Percentiles rank a stretch among this genome's conserved stretches.
phyloP scores from a whole-genome alignment of 2,113 vertebrate genomes.

The Python bivittatus region DNA sequence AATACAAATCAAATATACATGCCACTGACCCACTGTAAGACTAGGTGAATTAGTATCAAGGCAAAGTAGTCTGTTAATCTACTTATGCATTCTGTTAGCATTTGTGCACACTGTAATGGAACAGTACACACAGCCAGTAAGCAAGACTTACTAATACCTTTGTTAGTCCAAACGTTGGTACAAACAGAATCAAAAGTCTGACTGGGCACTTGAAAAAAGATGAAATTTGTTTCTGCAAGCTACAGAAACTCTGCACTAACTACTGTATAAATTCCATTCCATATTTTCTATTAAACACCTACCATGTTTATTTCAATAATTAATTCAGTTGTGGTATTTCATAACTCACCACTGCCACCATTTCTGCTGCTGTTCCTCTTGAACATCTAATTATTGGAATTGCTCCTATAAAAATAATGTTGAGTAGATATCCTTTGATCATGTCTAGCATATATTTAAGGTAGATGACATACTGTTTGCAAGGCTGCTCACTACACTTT shows the following conservation, averaged over 20 bases:
- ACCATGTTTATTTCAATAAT: slow-evolving; percentile 30
- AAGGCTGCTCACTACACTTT: background rate
- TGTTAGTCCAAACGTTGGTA: background rate
- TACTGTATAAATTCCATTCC: background rate
- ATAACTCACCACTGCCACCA: slow-evolving; percentile 94
- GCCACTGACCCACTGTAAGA: background rate
- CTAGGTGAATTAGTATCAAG: background rate
- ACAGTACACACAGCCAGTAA: background rate
- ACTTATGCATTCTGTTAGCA: background rate
- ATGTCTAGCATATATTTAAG: slow-evolving; percentile 20
- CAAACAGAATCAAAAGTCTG: background rate
- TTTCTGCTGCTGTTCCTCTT: slow-evolving; percentile 96
- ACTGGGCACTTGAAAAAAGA: background rate
- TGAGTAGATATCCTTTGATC: slow-evolving; percentile 14
- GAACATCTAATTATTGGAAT: slow-evolving; percentile 97
- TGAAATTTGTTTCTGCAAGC: background rate
- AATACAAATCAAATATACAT: background rate
- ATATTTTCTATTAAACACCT: background rate
- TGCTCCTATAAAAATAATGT: slow-evolving; percentile 79
- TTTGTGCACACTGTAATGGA: background rate
- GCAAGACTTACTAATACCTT: background rate
- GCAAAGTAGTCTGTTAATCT: background rate
- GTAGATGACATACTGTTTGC: background rate
- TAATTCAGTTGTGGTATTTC: slow-evolving; percentile 2
- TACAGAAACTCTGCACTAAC: background rate